Conservation (phyloP, 2,797 vertebrate genomes). For the Cyprinodon diabolis region DNA sequence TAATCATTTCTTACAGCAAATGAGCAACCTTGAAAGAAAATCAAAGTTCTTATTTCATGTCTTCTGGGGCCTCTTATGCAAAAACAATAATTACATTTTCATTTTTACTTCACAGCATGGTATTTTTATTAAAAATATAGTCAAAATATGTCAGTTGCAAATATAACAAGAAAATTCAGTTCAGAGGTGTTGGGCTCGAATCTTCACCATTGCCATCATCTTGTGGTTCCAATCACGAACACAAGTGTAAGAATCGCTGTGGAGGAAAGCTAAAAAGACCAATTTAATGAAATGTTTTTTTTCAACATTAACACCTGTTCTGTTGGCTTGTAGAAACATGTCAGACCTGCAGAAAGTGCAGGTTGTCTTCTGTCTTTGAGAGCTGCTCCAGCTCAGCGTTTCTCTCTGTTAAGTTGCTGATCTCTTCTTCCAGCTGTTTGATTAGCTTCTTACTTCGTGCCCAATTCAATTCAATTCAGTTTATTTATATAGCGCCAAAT, state of each 20-base stretch:
- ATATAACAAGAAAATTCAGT: not conserved
- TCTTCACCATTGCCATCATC: not conserved
- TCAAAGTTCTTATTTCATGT: too few species aligned
- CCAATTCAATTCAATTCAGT: too few species aligned
- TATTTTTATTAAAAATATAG: not conserved
- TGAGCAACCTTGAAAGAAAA: too few species aligned
- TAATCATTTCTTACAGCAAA: too few species aligned
- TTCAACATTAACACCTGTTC: too few species aligned
- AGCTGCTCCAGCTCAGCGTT: conserved; percentile 52
- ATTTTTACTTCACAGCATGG: not conserved
- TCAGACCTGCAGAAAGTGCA: conserved; percentile 65
- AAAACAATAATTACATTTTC: not conserved
- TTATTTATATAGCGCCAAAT: too few species aligned
- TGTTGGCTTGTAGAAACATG: too few species aligned
- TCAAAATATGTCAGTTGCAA: not conserved
- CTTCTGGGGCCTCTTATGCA: too few species aligned
- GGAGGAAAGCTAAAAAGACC: conserved; percentile 4
- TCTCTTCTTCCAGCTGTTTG: conserved; percentile 54
- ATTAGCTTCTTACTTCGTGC: conserved; percentile 21
- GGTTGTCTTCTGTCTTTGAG: conserved; percentile 45
- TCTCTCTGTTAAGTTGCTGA: conserved; percentile 48
- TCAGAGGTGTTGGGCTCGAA: not conserved
- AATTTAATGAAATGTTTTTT: not conserved
- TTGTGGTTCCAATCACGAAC: conserved; percentile 36
- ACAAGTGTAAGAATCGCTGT: conserved; percentile 60